phyloP scores from a whole-genome alignment of 2,113 vertebrate genomes.

The Melanotaenia duboulayi region DNA sequence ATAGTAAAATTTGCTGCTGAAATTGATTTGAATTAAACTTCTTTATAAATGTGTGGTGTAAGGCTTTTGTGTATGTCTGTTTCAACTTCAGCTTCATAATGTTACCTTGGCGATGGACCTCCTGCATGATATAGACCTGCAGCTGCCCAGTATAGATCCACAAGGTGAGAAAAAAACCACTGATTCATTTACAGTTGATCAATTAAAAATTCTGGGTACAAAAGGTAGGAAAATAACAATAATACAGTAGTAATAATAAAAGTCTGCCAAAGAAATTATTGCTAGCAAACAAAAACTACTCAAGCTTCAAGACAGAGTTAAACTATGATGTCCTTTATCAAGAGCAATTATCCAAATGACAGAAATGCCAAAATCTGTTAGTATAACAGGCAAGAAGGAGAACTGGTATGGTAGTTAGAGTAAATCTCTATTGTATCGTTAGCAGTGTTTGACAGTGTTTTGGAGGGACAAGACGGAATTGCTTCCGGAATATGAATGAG shows the following conservation, averaged over 20 bases:
- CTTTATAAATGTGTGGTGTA: neutral
- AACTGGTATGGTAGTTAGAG: slow-evolving; percentile 20
- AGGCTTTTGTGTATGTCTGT: neutral
- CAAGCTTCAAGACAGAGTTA: slow-evolving; percentile 8
- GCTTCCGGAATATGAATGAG: slow-evolving; percentile 54
- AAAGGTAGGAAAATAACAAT: neutral
- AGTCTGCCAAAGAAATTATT: slow-evolving; percentile 7
- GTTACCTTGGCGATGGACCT: slow-evolving; percentile 90
- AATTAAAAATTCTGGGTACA: slow-evolving; percentile 26
- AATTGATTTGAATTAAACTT: neutral
- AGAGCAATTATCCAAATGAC: slow-evolving; percentile 50
- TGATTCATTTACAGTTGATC: too few species aligned
- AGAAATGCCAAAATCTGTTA: slow-evolving; percentile 36
- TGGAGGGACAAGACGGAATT: slow-evolving; percentile 46
- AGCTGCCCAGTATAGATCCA: slow-evolving; percentile 80
- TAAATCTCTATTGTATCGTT: slow-evolving; percentile 35
- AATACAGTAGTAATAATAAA: too few species aligned
- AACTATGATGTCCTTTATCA: slow-evolving; percentile 28
- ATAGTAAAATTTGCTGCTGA: neutral
- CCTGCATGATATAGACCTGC: slow-evolving; percentile 82
- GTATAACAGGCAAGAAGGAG: slow-evolving; percentile 17
- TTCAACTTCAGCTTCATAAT: slow-evolving; percentile 86
- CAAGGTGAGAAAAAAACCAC: slow-evolving; percentile 82
- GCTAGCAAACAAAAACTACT: slow-evolving; percentile 10
- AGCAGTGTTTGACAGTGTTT: slow-evolving; percentile 44